Conservation (phyloP, 2,888 invertebrate species). For the Eupeodes luniger region DNA sequence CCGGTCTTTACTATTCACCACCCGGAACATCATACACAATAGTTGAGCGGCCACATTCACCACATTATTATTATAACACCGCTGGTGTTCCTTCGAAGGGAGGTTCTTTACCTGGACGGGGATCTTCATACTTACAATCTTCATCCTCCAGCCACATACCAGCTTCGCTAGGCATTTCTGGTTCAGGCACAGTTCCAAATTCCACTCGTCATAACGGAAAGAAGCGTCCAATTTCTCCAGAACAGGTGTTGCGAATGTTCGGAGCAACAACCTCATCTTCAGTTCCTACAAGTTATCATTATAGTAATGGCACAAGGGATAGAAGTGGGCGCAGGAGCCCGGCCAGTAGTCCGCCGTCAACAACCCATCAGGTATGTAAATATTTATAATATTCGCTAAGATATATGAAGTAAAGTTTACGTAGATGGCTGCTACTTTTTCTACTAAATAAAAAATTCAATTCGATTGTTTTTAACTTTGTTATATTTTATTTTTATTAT, state of each 20-base stretch:
- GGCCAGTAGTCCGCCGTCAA: conserved; percentile 91
- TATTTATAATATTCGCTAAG: too few relatives aligned
- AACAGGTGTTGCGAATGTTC: conserved; percentile 90
- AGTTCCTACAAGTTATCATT: conserved; percentile 85
- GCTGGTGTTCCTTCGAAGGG: conserved; percentile 84
- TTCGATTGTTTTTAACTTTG: not conserved
- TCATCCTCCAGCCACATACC: conserved; percentile 86
- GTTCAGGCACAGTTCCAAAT: conserved; percentile 80
- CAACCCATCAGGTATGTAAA: conserved; percentile 88
- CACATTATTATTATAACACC: conserved; percentile 86
- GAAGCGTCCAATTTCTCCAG: conserved; percentile 93
- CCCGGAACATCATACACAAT: conserved; percentile 95
- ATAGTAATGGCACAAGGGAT: conserved; percentile 83
- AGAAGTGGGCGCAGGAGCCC: conserved; percentile 86
- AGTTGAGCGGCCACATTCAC: conserved; percentile 90
- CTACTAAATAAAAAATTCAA: conserved; percentile 7
- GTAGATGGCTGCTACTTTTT: too few relatives aligned
- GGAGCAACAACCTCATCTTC: conserved; percentile 86
- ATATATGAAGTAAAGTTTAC: too few relatives aligned
- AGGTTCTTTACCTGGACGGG: conserved; percentile 84
- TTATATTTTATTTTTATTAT: not conserved
- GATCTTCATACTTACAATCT: conserved; percentile 90
- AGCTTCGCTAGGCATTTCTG: conserved; percentile 79
- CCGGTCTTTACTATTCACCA: conserved; percentile 93
- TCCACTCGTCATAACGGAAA: conserved; percentile 86